A percentile compares a stretch with the other conserved stretches of the same genome.
These are phyloP conservation scores for Alligator mississippiensis DNA, from an alignment of 2,113 vertebrate genomes.

Conservation along the genomic window DNA sequence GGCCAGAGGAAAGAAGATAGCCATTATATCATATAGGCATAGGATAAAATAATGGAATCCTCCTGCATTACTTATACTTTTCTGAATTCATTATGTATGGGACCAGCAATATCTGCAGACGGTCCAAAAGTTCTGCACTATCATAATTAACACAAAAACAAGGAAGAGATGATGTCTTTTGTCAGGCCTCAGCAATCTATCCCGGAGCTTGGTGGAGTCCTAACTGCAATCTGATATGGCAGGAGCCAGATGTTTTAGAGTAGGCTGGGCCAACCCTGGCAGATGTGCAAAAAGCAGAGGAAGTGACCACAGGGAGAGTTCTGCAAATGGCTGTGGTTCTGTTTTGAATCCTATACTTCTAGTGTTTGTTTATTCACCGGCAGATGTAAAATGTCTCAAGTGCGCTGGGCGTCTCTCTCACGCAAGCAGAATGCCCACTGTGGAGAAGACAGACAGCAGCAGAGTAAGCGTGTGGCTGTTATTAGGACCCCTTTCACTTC, in stretches of 20 bases:
- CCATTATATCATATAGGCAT: not conserved
- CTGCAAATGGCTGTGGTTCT: not conserved
- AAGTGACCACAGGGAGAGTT: not conserved
- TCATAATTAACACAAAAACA: constrained; percentile 8
- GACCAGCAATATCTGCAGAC: constrained; percentile 16
- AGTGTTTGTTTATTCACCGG: not conserved
- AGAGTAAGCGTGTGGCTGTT: not conserved
- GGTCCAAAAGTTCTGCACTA: not conserved
- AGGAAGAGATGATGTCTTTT: constrained; percentile 17
- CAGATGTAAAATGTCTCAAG: accelerated
- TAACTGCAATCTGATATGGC: not conserved
- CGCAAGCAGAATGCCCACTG: not conserved
- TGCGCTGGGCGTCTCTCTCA: not conserved
- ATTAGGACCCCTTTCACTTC: not conserved
- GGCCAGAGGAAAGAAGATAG: not conserved
- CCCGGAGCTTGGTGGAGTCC: not conserved
- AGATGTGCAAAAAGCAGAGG: not conserved
- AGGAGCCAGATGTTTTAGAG: constrained; percentile 22
- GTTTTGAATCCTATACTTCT: not conserved
- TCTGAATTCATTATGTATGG: not conserved
- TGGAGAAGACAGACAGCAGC: not conserved
- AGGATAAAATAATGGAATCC: not conserved
- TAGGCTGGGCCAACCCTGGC: constrained; percentile 1
- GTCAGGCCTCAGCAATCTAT: not conserved
- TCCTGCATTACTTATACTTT: not conserved